These are phyloP conservation scores for Pollenia labialis DNA, from an alignment of 2,888 invertebrate species.

Conservation along the genomic window DNA sequence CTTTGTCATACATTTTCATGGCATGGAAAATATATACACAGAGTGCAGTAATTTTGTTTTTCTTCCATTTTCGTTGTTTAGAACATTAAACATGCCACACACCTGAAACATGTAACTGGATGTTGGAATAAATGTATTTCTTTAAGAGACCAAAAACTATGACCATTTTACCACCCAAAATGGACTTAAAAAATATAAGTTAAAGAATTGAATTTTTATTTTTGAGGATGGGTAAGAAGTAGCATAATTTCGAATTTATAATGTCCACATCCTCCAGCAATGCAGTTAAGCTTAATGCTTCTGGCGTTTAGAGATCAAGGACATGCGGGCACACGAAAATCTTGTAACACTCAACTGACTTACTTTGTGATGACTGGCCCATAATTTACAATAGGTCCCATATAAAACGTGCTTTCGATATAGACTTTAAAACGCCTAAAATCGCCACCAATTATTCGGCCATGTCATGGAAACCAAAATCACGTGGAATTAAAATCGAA, in stretches of 20 bases:
- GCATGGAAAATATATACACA: conserved; percentile 26
- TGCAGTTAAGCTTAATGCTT: no score
- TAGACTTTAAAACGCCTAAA: no score
- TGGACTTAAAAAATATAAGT: conserved; percentile 18
- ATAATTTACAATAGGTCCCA: no score
- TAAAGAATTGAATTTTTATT: conserved; percentile 17
- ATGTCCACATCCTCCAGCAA: no score
- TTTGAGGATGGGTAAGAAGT: background rate
- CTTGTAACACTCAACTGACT: no score
- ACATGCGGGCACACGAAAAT: no score
- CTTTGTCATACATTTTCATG: conserved; percentile 48
- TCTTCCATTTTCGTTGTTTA: conserved; percentile 18
- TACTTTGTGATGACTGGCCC: no score
- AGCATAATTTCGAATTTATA: background rate
- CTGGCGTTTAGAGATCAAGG: no score
- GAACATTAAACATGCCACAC: conserved; percentile 38
- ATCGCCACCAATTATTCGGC: no score
- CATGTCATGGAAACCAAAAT: no score
- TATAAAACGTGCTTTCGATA: no score
- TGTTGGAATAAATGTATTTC: conserved; percentile 4
- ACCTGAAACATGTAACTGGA: conserved; percentile 8
- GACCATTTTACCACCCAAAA: conserved; percentile 37
- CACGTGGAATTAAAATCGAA: no score
- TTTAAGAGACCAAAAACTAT: conserved; percentile 39
- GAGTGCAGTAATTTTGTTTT: conserved; percentile 27